phyloP scores from a whole-genome alignment of 2,888 invertebrate genomes.

The Parthenolecanium corni region DNA sequence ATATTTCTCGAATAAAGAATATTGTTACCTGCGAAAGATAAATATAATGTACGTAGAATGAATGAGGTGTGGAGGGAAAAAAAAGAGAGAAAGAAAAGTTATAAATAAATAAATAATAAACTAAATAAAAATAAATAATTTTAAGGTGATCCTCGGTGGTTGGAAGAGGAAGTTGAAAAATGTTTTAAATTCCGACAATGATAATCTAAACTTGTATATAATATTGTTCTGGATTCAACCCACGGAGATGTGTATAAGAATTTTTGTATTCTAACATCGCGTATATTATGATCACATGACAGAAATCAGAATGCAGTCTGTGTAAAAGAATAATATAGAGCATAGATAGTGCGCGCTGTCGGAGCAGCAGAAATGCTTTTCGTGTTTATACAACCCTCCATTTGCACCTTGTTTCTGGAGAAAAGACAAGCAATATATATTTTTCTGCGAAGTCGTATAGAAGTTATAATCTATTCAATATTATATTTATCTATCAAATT shows the following conservation, averaged over 20 bases:
- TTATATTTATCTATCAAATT: no score
- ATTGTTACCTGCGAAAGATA: no score
- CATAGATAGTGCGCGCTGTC: background rate
- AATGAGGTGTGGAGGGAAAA: background rate
- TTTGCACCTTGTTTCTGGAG: background rate
- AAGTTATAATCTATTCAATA: no score
- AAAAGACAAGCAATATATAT: background rate
- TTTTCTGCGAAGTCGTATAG: no score
- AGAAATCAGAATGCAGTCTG: constrained; percentile 11
- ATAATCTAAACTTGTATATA: constrained; percentile 25
- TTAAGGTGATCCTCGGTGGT: no score
- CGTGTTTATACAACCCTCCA: background rate
- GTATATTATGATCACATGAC: constrained; percentile 26
- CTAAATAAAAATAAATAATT: background rate
- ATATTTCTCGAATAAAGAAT: no score
- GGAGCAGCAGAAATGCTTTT: background rate
- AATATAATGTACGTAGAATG: no score
- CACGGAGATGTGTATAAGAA: background rate
- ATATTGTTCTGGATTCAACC: constrained; percentile 21
- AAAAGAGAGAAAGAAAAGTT: background rate
- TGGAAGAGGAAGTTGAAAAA: background rate
- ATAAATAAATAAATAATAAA: background rate
- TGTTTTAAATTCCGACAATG: constrained; percentile 19
- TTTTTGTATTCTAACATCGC: constrained; percentile 11
- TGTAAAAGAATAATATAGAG: constrained; percentile 1